These are phyloP conservation scores for Rallus limicola DNA, from an alignment of 2,113 vertebrate species.

Conservation along the genomic window DNA sequence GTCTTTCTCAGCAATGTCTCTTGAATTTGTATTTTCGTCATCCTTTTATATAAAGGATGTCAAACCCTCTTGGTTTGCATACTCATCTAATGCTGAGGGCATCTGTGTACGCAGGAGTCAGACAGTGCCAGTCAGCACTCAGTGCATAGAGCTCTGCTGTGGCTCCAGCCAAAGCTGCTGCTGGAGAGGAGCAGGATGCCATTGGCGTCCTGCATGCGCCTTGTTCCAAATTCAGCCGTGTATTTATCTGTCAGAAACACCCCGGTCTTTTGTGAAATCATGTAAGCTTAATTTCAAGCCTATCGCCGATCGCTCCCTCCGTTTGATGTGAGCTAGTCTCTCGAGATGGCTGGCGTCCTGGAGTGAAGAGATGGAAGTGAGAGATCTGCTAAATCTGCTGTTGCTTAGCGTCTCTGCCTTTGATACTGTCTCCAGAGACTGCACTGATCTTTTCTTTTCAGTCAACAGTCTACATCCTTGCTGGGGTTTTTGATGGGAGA, in stretches of 20 bases:
- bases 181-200: not conserved
- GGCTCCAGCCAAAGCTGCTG: not conserved
- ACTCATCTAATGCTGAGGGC: not conserved
- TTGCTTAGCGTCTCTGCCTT: constrained; percentile 66
- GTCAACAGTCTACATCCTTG: constrained; percentile 67
- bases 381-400: constrained; percentile 61
- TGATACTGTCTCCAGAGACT: constrained; percentile 70
- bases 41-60: not conserved
- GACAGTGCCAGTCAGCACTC: accelerated
- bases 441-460: constrained; percentile 62
- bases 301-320: constrained; percentile 32
- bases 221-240: constrained; percentile 43
- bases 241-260: constrained; percentile 67
- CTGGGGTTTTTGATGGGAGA: constrained; percentile 65
- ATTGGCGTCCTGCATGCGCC: accelerated
- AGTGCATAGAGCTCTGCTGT: accelerated
- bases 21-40: not conserved
- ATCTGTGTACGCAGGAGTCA: not conserved
- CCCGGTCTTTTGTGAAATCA: constrained; percentile 64
- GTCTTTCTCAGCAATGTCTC: not conserved
- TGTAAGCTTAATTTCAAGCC: constrained; percentile 60
- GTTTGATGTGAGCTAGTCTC: constrained; percentile 70
- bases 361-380: constrained; percentile 54
- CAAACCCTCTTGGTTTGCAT: not conserved
- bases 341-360: constrained; percentile 42